Base-by-base conservation (phyloP, 2,888 invertebrate species). In the Nezara viridula region DNA sequence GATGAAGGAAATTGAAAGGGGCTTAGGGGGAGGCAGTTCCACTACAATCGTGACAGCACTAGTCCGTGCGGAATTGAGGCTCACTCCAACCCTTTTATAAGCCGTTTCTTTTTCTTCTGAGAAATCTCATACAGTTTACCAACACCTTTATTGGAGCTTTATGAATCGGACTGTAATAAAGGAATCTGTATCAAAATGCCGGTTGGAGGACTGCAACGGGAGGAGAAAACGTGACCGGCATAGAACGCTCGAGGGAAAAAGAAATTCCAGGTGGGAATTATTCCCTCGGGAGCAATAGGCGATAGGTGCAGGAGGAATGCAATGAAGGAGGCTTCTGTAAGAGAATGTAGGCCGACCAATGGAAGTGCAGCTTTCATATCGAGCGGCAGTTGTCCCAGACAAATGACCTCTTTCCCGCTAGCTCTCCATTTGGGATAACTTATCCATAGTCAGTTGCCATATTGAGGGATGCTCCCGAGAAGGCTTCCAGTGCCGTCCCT, bases 261-360 rank as follows among this genome's bases (percentile, higher is more conserved):
- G 81, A 81, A 81, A 81, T 81, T 81, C 81, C 44, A 81, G 81
- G 81, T 44, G 44, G 44, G 81, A 81, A 81, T 81, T 81, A 81
- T 81, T 81, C 81, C 44, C 81, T 19, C 24, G 24, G 81, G 81
- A 44, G 81, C 81, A 81, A 81, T 81, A 81, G 81, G 81, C 40
- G 81, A 81, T 81, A 81, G 81, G 81, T 81, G 81, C 81, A 81
- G 81, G 81, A 81, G 81, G 81, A 81, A 81, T 81, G 81, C 81
- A 81, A 81, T 81, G 81, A 81, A 81, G 81, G 44, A 44, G 77
- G n/a, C 21, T 27, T 27, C 14, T 6, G 5, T 77, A 77, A 77
- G 24, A 81, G 81, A 81, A 81, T 81, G 44, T 81, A 44, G 81
- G 81, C 81, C 81, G 81, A 14, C 81, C 81, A 81, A 81, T 44